phyloP scores from a whole-genome alignment of 2,888 invertebrate genomes.

The Drosophila austrosaltans region DNA sequence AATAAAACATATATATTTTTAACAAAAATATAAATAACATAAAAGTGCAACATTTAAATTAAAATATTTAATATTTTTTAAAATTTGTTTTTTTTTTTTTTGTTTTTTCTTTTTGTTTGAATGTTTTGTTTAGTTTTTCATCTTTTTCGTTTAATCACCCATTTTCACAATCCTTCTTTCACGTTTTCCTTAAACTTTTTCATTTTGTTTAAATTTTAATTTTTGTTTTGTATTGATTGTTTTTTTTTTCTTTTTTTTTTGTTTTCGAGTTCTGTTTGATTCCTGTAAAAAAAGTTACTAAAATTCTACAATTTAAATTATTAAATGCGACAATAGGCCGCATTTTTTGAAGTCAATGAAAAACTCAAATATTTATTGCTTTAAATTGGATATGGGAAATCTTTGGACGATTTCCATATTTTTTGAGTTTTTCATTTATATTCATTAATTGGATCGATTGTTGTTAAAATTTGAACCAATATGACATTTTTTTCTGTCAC shows the following conservation, averaged over 20 bases:
- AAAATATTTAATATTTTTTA: slow-evolving; percentile 51
- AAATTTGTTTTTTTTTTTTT: slow-evolving; percentile 36
- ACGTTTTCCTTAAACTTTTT: slow-evolving; percentile 60
- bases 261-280: slow-evolving; percentile 53
- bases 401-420: not conserved
- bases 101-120: slow-evolving; percentile 27
- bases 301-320: slow-evolving; percentile 61
- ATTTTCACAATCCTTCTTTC: slow-evolving; percentile 52
- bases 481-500: slow-evolving; percentile 30
- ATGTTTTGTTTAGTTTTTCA: slow-evolving; percentile 45
- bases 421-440: slow-evolving; percentile 21
- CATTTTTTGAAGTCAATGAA: slow-evolving; percentile 35
- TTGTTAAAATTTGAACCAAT: not conserved
- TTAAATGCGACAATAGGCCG: slow-evolving; percentile 60
- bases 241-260: slow-evolving; percentile 19
- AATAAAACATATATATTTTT: slow-evolving; percentile 51
- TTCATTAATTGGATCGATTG: not conserved
- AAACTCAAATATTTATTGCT: slow-evolving; percentile 51
- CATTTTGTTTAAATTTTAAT: slow-evolving; percentile 44
- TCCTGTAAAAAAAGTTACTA: slow-evolving; percentile 75
- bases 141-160: slow-evolving; percentile 55
- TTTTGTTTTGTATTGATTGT: slow-evolving; percentile 18
- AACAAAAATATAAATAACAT: slow-evolving; percentile 71
- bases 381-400: not conserved
- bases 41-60: slow-evolving; percentile 70